These are phyloP conservation scores for Junco hyemalis DNA, from an alignment of 2,113 vertebrate genomes.

Conservation along the genomic window DNA sequence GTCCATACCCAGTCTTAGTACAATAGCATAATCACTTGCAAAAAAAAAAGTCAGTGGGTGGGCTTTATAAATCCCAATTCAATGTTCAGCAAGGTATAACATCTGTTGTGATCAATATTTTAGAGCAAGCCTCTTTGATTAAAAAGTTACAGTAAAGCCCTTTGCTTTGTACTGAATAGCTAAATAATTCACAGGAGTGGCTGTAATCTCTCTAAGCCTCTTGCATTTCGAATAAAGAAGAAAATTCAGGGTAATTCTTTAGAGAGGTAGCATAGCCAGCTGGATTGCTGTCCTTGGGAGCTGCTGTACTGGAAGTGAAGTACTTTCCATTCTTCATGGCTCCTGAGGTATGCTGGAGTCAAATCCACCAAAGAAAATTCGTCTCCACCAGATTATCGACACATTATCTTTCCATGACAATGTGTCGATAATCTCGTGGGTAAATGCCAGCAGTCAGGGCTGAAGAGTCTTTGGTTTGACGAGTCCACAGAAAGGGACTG, in stretches of 20 bases:
- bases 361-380: not conserved
- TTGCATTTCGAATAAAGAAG: not conserved
- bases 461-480: not conserved
- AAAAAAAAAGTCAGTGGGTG: not conserved
- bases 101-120: slow-evolving; percentile 34
- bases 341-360: not conserved
- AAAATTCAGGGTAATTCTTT: not conserved
- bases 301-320: not conserved
- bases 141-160: slow-evolving; percentile 34
- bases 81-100: not conserved
- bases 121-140: not conserved
- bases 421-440: too few species aligned
- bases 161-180: not conserved
- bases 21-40: not conserved
- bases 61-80: not conserved
- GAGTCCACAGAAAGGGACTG: not conserved
- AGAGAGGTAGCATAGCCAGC: not conserved
- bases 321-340: not conserved
- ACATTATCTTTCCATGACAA: too few species aligned
- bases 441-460: not conserved
- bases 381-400: not conserved
- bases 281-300: not conserved
- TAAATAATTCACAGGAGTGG: not conserved
- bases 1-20: not conserved
- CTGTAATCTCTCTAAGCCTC: not conserved